phyloP scores from a whole-genome alignment of 2,113 vertebrate genomes.

The Struthio camelus region DNA sequence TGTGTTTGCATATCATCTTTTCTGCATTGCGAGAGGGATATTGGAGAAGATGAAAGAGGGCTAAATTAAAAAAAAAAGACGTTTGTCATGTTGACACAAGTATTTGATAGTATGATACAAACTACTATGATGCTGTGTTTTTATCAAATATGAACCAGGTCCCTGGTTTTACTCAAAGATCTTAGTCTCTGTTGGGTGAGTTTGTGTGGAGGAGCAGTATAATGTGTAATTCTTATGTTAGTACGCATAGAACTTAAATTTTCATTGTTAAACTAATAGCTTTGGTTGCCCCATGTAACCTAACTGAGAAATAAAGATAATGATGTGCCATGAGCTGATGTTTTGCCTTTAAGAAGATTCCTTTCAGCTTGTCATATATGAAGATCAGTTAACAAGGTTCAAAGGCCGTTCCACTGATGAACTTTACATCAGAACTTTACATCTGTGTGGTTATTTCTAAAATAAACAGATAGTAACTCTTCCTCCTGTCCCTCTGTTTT shows the following conservation, averaged over 20 bases:
- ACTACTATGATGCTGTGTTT: neutral
- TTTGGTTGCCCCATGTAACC: neutral
- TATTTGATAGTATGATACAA: neutral
- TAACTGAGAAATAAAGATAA: neutral
- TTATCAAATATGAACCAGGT: neutral
- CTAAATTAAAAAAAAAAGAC: neutral
- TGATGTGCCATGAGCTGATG: neutral
- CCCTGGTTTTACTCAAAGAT: neutral
- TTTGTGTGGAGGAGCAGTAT: neutral
- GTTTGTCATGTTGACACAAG: neutral
- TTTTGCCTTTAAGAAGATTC: neutral
- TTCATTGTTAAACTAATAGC: neutral
- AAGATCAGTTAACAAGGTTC: neutral
- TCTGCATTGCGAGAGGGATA: neutral
- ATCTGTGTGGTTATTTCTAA: constrained; percentile 11
- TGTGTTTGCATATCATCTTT: neutral
- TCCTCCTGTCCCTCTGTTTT: constrained; percentile 21
- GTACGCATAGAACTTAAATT: neutral
- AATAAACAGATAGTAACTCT: constrained; percentile 38
- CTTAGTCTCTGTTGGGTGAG: neutral
- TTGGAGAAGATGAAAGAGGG: neutral
- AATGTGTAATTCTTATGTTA: neutral
- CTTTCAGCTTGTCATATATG: neutral
- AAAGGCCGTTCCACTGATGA: neutral
- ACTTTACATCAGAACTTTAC: neutral